A percentile compares a stretch with the other conserved stretches of the same genome.
Conservation (phyloP, 2,888 invertebrate genomes). For the Temnothorax rugatulus region DNA sequence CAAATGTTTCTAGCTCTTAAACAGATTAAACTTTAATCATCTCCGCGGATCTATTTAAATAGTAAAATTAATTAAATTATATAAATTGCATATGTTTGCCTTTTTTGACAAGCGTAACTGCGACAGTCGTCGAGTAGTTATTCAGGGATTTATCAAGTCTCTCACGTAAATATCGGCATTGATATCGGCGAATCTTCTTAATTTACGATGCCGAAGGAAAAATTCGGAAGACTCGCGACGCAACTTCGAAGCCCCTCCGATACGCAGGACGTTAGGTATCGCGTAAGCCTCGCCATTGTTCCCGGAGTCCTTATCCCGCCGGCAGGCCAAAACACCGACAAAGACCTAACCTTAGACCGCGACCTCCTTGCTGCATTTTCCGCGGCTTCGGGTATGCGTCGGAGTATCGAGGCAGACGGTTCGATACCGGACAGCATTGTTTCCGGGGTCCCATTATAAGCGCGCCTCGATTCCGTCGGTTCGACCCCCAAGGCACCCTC, state of each 20-base stretch:
- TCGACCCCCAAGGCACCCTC: slow-evolving; percentile 36
- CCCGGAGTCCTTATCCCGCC: slow-evolving; percentile 1
- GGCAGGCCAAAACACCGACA: slow-evolving; percentile 28
- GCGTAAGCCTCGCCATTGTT: background rate
- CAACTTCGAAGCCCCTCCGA: background rate
- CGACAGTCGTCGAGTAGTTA: background rate
- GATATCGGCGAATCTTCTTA: background rate
- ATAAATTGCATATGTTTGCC: background rate
- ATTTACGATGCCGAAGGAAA: background rate
- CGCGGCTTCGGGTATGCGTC: slow-evolving; percentile 27
- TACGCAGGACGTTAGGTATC: background rate
- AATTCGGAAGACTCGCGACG: background rate
- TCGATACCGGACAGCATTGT: slow-evolving; percentile 80
- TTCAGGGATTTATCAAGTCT: background rate
- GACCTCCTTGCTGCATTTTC: slow-evolving; percentile 39
- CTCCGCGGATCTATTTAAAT: background rate
- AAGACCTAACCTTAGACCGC: slow-evolving; percentile 34
- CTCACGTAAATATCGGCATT: background rate
- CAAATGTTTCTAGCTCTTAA: background rate
- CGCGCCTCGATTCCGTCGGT: slow-evolving; percentile 67
- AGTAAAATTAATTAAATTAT: slow-evolving; percentile 18
- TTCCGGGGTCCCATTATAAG: slow-evolving; percentile 80
- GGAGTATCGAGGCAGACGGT: slow-evolving; percentile 63
- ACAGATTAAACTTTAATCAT: background rate
- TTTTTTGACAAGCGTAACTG: background rate